phyloP scores from a whole-genome alignment of 2,888 invertebrate species.

The Athripsodes cinereus region DNA sequence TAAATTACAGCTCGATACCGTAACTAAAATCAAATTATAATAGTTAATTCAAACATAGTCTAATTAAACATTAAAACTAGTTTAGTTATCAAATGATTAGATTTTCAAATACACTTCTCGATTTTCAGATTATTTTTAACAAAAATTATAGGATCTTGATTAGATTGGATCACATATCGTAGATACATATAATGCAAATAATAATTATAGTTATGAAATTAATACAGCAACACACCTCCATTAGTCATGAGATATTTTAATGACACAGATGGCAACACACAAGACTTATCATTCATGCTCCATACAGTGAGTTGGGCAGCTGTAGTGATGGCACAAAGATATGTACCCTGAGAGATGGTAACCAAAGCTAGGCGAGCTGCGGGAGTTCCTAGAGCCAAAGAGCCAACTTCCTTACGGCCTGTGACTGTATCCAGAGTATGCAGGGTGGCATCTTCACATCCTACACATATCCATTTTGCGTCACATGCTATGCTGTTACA shows the following conservation, averaged over 20 bases:
- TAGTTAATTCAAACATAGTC: background rate
- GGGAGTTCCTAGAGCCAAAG: conserved; percentile 48
- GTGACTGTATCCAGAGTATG: conserved; percentile 54
- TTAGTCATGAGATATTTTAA: conserved; percentile 54
- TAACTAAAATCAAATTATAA: conserved; percentile 45
- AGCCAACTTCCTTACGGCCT: conserved; percentile 45
- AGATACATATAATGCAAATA: background rate
- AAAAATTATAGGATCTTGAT: too few species aligned
- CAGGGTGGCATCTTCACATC: conserved; percentile 63
- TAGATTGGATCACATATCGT: too few species aligned
- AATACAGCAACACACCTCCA: conserved; percentile 38
- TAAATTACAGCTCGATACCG: conserved; percentile 54
- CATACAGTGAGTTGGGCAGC: conserved; percentile 46
- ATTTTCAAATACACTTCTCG: too few species aligned
- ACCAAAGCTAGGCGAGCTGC: conserved; percentile 30
- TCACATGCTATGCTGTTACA: conserved; percentile 57
- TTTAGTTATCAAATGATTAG: too few species aligned
- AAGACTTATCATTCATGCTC: conserved; percentile 51
- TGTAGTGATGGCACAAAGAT: conserved; percentile 36
- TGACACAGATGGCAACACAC: conserved; percentile 51
- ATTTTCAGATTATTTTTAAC: too few species aligned
- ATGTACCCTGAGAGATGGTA: conserved; percentile 12
- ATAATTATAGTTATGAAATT: too few species aligned
- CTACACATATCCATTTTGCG: conserved; percentile 53
- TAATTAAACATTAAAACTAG: background rate